phyloP scores from a whole-genome alignment of 2,888 invertebrate species.

The Geophilus truncorum region DNA sequence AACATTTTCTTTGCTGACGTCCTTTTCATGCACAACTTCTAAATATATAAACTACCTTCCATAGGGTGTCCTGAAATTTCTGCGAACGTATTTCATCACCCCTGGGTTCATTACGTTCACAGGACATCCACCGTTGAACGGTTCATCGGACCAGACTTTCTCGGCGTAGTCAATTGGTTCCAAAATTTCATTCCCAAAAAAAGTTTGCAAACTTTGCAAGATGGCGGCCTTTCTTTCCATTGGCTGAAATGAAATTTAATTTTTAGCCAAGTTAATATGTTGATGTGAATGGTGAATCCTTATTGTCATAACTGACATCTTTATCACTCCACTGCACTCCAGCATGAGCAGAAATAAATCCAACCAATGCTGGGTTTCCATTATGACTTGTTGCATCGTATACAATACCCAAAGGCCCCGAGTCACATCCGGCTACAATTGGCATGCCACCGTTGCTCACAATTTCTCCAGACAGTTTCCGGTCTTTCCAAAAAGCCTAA shows the following conservation, averaged over 20 bases:
- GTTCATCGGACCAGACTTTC: conserved; percentile 47
- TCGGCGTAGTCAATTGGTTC: conserved; percentile 32
- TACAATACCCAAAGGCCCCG: conserved; percentile 46
- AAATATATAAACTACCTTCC: no score
- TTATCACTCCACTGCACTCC: conserved; percentile 42
- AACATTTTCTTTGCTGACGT: no score
- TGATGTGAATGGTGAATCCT: no score
- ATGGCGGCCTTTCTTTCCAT: conserved; percentile 47
- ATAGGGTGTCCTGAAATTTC: conserved; percentile 30
- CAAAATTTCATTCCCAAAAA: conserved; percentile 43
- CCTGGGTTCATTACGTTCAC: conserved; percentile 47
- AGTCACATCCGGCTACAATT: conserved; percentile 42
- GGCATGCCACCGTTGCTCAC: conserved; percentile 46
- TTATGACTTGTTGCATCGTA: conserved; percentile 47
- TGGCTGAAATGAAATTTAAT: conserved; percentile 35
- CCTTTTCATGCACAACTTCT: no score
- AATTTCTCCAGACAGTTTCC: conserved; percentile 43
- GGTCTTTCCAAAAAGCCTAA: conserved; percentile 49
- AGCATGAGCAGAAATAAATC: conserved; percentile 46
- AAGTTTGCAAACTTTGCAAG: conserved; percentile 45
- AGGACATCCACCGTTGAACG: conserved; percentile 51
- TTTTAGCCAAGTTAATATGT: no score
- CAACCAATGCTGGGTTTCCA: conserved; percentile 47
- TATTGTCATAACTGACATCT: conserved; percentile 37
- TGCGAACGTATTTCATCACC: conserved; percentile 39